A percentile compares a stretch with the other conserved stretches of the same genome.
These are phyloP conservation scores for Labia minor DNA, from an alignment of 2,888 invertebrate species.

Conservation along the genomic window DNA sequence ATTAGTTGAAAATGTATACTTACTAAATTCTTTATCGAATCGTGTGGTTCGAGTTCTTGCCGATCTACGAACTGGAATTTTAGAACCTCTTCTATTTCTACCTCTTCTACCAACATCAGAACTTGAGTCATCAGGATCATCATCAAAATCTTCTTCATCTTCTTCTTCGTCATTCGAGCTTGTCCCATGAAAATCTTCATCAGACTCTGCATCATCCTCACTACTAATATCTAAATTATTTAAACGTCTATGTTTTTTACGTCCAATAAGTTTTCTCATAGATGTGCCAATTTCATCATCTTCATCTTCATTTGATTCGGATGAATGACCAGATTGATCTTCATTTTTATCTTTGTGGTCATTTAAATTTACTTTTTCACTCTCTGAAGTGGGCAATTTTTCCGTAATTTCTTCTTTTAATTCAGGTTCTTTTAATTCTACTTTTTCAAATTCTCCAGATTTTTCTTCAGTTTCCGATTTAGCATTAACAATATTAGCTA, in stretches of 20 bases:
- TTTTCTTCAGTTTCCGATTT: conserved; percentile 49
- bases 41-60: conserved; percentile 41
- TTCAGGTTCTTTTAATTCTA: conserved; percentile 13
- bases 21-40: conserved; percentile 47
- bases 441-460: conserved; percentile 9
- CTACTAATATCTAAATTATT: conserved; percentile 69
- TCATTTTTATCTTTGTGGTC: conserved; percentile 27
- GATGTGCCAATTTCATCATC: conserved; percentile 22
- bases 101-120: conserved; percentile 34
- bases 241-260: conserved; percentile 61
- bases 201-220: conserved; percentile 70
- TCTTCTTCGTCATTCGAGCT: conserved; percentile 49
- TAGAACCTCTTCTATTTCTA: conserved; percentile 37
- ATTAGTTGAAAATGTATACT: too few relatives aligned
- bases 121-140: conserved; percentile 45
- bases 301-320: conserved; percentile 22
- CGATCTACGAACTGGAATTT: conserved; percentile 43
- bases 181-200: conserved; percentile 84
- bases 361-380: conserved; percentile 30
- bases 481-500: conserved; percentile 71
- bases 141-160: conserved; percentile 44
- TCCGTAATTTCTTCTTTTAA: conserved; percentile 19
- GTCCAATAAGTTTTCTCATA: conserved; percentile 30
- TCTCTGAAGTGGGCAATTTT: conserved; percentile 8
- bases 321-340: conserved; percentile 5